A percentile compares a stretch with the other conserved stretches of the same genome.
phyloP scores from a whole-genome alignment of 2,888 invertebrate species.

The Zelleria hepariella region DNA sequence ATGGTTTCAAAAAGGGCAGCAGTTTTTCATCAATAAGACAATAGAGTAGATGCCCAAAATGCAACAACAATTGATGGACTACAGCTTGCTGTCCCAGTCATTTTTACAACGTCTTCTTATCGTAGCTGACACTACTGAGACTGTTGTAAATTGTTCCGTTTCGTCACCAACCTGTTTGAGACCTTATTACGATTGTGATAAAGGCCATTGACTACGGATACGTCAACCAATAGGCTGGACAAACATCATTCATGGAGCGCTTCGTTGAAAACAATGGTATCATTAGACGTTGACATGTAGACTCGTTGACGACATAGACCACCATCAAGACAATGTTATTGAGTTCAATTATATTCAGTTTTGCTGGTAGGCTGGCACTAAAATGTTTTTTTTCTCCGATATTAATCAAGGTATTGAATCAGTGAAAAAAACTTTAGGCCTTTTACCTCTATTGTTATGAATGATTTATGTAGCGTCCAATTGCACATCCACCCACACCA shows the following conservation, averaged over 20 bases:
- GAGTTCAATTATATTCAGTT: neutral
- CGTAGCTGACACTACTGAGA: constrained; percentile 46
- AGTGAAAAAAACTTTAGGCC: neutral
- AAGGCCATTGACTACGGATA: neutral
- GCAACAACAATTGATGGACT: constrained; percentile 53
- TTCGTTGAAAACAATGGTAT: constrained; percentile 62
- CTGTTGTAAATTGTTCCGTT: neutral
- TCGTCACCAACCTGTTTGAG: constrained; percentile 15
- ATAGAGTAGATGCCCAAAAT: constrained; percentile 6
- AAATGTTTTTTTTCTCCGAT: neutral
- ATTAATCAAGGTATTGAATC: too few species aligned
- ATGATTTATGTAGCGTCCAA: too few species aligned
- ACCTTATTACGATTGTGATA: neutral
- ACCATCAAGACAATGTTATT: constrained; percentile 26
- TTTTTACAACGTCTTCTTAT: constrained; percentile 50
- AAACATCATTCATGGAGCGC: constrained; percentile 20
- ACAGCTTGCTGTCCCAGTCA: constrained; percentile 49
- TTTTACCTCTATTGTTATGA: too few species aligned
- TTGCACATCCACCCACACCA: too few species aligned
- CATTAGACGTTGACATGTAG: constrained; percentile 53
- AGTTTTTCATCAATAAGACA: neutral
- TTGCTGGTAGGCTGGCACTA: neutral
- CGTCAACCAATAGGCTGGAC: neutral
- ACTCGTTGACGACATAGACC: constrained; percentile 41
- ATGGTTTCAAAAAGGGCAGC: too few species aligned